These are phyloP conservation scores for Epinephelus malabaricus DNA, from an alignment of 2,797 vertebrate genomes.

Conservation along the genomic window DNA sequence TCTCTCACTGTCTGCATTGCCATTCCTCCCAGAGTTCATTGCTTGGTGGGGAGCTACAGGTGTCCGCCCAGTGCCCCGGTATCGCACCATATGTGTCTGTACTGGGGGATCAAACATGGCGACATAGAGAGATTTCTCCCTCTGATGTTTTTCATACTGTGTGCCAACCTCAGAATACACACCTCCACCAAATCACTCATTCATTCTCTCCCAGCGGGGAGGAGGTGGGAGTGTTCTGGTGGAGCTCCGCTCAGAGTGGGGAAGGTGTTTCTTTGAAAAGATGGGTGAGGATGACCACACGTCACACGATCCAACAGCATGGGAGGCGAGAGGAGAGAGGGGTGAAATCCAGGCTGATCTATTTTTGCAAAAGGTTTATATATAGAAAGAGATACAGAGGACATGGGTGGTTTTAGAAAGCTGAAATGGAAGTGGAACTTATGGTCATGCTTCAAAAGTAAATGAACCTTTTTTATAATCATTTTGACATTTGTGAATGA, in stretches of 20 bases:
- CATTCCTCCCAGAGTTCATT: slow-evolving; percentile 60
- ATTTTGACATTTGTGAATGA: too few species aligned
- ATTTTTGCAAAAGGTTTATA: neutral
- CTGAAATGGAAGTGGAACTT: neutral
- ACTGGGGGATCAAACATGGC: slow-evolving; percentile 59
- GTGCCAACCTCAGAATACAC: neutral
- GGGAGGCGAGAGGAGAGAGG: neutral
- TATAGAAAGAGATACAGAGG: too few species aligned
- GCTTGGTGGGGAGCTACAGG: slow-evolving; percentile 59
- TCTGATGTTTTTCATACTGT: slow-evolving; percentile 68
- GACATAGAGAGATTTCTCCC: slow-evolving; percentile 50
- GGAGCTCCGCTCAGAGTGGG: neutral
- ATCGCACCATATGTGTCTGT: slow-evolving; percentile 16
- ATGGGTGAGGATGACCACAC: neutral
- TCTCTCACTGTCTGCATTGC: slow-evolving; percentile 17
- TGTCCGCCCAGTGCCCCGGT: slow-evolving; percentile 25
- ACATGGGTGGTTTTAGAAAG: too few species aligned
- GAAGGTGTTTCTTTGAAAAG: neutral
- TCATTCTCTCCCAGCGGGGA: slow-evolving; percentile 12
- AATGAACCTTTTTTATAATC: too few species aligned
- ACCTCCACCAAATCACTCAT: slow-evolving; percentile 40
- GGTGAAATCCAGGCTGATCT: neutral
- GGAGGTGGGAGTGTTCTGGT: neutral
- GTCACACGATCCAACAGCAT: neutral
- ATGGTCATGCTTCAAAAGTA: neutral